Evolutionary conservation across 2,797 vertebrate genomes (phyloP), one percentile per base, ranked within the genome.

Genomic region (Sparus aurata): DNA sequence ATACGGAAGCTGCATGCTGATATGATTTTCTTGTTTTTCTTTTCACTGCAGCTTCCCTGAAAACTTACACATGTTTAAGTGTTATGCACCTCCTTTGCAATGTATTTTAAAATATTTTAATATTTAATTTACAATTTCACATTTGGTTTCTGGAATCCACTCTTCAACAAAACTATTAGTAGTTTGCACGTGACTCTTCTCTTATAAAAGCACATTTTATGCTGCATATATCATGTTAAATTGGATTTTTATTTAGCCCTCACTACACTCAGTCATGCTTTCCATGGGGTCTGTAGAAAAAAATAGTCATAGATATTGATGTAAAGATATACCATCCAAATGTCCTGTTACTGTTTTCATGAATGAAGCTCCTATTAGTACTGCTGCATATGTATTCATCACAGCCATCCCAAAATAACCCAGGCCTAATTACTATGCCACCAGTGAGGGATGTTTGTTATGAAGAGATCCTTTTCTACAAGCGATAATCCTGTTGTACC

Each of bases 391-490:
- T 87, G 73, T 72, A 90, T 90, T 85, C 77, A 90, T 89, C 84
- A 82, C 49, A 68, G 58, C 5, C 63, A 34, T 66, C 86, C 75
- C 49, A 84, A 89, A 91, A 91, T 91, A 89, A 82, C 73, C 79
- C 11, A 3, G 60, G 76, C 67, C 61, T 87, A 87, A 90, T 90
- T 87, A 87, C 86, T 78, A 72, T 90, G 85, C 82, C 82, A 85
- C 55, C 69, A 69, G 59, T 87, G 80, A 90, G 0, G 12, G 71
- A 89, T 92, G 82, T 84, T 79, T 13, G 0, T 58, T 85, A 55
- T 69, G 47, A 78, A 89, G 81, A 84, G 67, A 80, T 82, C 57
- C 54, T 58, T 83, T 84, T 60, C 69, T 79, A 80, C 69, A 66
- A 68, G 67, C 45, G 4, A 69, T 83, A 64, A 71, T 91, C 67